Conservation (phyloP, 2,113 vertebrate genomes). For the Gopherus flavomarginatus region DNA sequence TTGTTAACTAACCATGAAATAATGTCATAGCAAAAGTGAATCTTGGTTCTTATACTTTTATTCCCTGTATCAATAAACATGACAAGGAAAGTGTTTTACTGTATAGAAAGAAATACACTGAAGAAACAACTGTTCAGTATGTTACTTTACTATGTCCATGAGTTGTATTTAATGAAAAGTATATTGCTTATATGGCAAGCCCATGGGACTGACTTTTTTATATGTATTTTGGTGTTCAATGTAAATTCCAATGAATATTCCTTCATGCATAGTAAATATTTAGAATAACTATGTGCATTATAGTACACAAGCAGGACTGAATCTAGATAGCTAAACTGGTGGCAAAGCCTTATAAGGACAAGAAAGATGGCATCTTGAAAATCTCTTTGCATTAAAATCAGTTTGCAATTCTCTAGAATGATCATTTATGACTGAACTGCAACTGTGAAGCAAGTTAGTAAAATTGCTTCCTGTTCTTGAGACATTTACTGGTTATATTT, state of each 20-base stretch:
- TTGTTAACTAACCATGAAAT: slow-evolving; percentile 42
- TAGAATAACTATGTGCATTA: slow-evolving; percentile 21
- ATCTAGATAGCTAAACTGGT: neutral
- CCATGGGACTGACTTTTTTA: slow-evolving; percentile 8
- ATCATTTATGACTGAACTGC: neutral
- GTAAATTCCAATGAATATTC: neutral
- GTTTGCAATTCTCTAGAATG: neutral
- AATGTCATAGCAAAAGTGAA: slow-evolving; percentile 1
- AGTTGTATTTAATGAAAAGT: slow-evolving; percentile 40
- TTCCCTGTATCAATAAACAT: slow-evolving; percentile 29
- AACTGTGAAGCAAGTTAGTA: neutral
- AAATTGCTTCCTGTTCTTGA: neutral
- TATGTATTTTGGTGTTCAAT: slow-evolving; percentile 4
- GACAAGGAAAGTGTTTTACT: neutral
- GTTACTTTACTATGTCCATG: neutral
- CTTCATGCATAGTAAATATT: neutral
- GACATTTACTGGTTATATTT: fast-evolving
- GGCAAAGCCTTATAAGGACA: neutral
- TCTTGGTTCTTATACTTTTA: slow-evolving; percentile 14
- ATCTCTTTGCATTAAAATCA: neutral
- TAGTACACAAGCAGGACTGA: neutral
- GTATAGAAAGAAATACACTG: neutral
- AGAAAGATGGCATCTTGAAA: neutral
- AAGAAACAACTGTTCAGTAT: neutral
- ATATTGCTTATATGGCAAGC: neutral